Conservation (phyloP, 2,888 invertebrate species). For the Catocala nupta region DNA sequence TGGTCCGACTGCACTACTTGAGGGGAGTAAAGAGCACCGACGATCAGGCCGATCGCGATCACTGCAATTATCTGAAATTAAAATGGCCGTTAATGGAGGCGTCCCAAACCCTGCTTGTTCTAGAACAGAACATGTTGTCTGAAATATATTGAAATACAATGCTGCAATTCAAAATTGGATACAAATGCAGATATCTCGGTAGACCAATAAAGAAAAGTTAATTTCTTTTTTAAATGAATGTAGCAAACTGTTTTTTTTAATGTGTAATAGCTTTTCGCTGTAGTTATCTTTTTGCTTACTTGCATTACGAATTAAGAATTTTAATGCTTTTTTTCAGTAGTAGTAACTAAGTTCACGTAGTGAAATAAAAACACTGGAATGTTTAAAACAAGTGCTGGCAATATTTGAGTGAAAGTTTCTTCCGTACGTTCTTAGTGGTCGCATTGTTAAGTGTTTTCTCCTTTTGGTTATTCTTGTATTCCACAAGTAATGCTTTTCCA, state of each 20-base stretch:
- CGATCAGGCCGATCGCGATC: constrained; percentile 88
- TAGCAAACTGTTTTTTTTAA: background rate
- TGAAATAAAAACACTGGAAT: constrained; percentile 22
- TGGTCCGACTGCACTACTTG: constrained; percentile 85
- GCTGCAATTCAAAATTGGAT: no score
- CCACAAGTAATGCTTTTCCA: constrained; percentile 61
- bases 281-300: constrained; percentile 24
- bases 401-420: constrained; percentile 52
- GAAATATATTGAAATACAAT: background rate
- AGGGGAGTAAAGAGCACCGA: constrained; percentile 88
- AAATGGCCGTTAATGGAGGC: constrained; percentile 12
- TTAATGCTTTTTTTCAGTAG: constrained; percentile 7
- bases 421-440: constrained; percentile 24
- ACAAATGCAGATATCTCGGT: no score
- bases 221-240: constrained; percentile 3
- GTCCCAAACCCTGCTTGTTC: background rate
- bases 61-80: constrained; percentile 86
- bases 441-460: constrained; percentile 55
- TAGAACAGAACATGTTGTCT: background rate
- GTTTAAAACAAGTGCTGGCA: constrained; percentile 35
- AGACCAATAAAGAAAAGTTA: no score
- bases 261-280: constrained; percentile 6
- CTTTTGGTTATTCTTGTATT: constrained; percentile 52
- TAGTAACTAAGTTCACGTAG: constrained; percentile 38
- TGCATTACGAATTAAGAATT: constrained; percentile 15